phyloP scores from a whole-genome alignment of 2,113 vertebrate genomes.

The Spheniscus mendiculus region DNA sequence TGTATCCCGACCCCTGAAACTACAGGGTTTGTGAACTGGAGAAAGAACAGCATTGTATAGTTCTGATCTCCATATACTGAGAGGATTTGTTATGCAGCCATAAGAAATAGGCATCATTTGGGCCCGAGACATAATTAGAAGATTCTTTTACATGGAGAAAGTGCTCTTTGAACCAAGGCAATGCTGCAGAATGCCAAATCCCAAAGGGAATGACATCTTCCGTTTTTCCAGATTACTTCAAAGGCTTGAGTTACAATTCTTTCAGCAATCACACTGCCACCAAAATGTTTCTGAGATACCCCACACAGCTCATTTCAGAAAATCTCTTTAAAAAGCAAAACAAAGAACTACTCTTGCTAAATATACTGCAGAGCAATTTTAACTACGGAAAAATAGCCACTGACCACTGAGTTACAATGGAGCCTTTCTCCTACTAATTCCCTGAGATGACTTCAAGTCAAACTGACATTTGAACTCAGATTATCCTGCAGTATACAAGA shows the following conservation, averaged over 20 bases:
- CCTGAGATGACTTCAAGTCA: background rate
- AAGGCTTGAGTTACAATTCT: background rate
- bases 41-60: conserved; percentile 14
- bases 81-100: conserved; percentile 1
- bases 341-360: conserved; percentile 45
- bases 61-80: background rate
- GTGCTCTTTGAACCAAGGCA: conserved; percentile 28
- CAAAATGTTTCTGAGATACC: background rate
- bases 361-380: conserved; percentile 15
- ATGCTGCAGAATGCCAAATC: conserved; percentile 33
- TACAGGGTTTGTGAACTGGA: background rate
- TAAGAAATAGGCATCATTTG: conserved; percentile 22
- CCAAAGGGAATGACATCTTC: conserved; percentile 51
- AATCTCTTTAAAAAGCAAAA: conserved; percentile 2
- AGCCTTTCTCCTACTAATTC: conserved; percentile 8
- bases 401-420: background rate
- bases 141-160: conserved; percentile 51
- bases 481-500: background rate
- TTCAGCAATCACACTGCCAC: conserved; percentile 1
- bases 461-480: background rate
- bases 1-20: background rate
- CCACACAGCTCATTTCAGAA: conserved; percentile 14
- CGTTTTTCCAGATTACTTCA: conserved; percentile 33
- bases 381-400: background rate
- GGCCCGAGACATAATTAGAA: conserved; percentile 27